A percentile compares a stretch with the other conserved stretches of the same genome.
Evolutionary conservation across 2,888 invertebrate genomes (phyloP).

Genomic region (Andrena praecox): DNA sequence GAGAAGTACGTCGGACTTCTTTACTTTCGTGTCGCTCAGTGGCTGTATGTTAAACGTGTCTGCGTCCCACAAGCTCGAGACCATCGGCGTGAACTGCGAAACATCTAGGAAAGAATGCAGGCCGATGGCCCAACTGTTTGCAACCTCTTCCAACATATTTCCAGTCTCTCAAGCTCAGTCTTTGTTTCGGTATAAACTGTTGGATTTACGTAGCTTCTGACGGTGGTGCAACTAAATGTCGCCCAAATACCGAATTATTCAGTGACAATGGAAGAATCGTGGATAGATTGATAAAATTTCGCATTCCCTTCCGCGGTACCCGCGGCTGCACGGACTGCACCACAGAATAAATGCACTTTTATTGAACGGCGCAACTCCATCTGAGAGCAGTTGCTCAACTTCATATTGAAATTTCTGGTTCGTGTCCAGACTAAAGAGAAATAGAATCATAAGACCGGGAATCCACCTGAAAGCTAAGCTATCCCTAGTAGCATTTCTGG

Average conservation of each 20-base stretch:
- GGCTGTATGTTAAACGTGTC: constrained; percentile 33
- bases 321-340: no score
- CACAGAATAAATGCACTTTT: no score
- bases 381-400: neutral
- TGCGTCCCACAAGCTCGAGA: constrained; percentile 61
- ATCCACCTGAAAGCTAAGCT: no score
- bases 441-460: no score
- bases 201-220: neutral
- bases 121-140: constrained; percentile 58
- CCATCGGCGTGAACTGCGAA: constrained; percentile 56
- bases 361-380: neutral
- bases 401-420: no score
- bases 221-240: neutral
- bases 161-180: neutral
- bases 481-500: no score
- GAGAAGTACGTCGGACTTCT: constrained; percentile 56
- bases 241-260: neutral
- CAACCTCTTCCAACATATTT: constrained; percentile 62
- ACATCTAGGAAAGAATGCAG: constrained; percentile 66
- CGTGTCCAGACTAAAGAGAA: no score
- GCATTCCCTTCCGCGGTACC: no score
- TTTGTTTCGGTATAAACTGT: neutral
- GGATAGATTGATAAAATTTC: constrained; percentile 9
- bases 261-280: constrained; percentile 2
- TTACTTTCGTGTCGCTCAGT: constrained; percentile 46